phyloP scores from a whole-genome alignment of 2,113 vertebrate genomes.

The Channa argus region DNA sequence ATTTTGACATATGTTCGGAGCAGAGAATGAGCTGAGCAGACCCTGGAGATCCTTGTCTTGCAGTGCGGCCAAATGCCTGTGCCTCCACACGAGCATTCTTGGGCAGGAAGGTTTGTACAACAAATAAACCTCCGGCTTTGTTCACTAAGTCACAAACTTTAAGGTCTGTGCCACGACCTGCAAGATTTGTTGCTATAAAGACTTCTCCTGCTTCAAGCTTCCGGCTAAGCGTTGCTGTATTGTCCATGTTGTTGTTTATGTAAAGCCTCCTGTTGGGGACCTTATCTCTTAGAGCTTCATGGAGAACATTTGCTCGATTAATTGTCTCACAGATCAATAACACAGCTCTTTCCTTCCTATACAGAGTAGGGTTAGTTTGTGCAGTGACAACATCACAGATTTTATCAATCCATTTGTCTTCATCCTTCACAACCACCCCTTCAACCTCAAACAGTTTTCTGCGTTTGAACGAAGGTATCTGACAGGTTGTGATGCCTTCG shows the following conservation, averaged over 20 bases:
- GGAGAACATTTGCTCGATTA: constrained; percentile 45
- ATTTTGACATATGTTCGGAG: constrained; percentile 43
- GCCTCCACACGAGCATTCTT: constrained; percentile 73
- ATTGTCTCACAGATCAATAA: constrained; percentile 81
- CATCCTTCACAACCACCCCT: constrained; percentile 16
- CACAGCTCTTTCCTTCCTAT: constrained; percentile 62
- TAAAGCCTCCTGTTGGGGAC: constrained; percentile 50
- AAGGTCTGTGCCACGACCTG: constrained; percentile 77
- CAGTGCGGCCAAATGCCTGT: constrained; percentile 78
- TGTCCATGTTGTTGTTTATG: constrained; percentile 70
- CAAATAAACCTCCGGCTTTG: constrained; percentile 71
- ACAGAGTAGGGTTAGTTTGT: constrained; percentile 14
- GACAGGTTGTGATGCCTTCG: constrained; percentile 50
- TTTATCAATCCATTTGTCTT: constrained; percentile 60
- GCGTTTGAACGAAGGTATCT: constrained; percentile 72
- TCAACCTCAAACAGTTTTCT: constrained; percentile 78
- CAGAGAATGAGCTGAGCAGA: constrained; percentile 76
- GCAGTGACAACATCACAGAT: constrained; percentile 52
- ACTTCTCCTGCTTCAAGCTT: constrained; percentile 39
- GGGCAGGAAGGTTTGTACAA: constrained; percentile 76
- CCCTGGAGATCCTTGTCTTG: constrained; percentile 76
- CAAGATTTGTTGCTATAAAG: constrained; percentile 78
- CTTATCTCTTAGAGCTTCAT: neutral
- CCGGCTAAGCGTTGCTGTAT: constrained; percentile 10
- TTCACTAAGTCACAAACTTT: constrained; percentile 57